These are phyloP conservation scores for Ageneiosus marmoratus DNA, from an alignment of 2,113 vertebrate species.

Conservation along the genomic window DNA sequence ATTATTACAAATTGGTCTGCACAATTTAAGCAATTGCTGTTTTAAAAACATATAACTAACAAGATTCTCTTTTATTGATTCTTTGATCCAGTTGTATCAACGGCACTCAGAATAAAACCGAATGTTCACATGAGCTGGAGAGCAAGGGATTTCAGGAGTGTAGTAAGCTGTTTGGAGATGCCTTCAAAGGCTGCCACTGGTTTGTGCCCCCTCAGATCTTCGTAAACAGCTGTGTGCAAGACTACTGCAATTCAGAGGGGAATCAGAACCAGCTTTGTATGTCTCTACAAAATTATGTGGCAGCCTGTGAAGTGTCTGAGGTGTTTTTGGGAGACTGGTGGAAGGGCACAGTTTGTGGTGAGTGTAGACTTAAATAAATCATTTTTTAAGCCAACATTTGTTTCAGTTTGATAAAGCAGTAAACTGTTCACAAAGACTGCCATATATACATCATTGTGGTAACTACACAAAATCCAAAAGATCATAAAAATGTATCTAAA, in stretches of 20 bases:
- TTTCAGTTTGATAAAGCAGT: not conserved
- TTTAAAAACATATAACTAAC: not conserved
- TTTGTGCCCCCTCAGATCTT: conserved; percentile 67
- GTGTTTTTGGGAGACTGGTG: conserved; percentile 70
- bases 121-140: conserved; percentile 60
- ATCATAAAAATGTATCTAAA: not conserved
- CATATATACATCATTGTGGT: not conserved
- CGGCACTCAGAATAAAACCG: conserved; percentile 54
- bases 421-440: not conserved
- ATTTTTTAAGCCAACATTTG: not conserved
- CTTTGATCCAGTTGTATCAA: conserved; percentile 62
- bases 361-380: conserved; percentile 31
- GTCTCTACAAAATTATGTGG: conserved; percentile 72
- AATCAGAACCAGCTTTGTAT: conserved; percentile 65
- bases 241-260: conserved; percentile 70
- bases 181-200: conserved; percentile 70
- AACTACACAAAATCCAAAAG: not conserved
- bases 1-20: not conserved
- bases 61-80: not conserved
- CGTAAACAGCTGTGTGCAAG: conserved; percentile 70
- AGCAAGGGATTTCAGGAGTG: conserved; percentile 65
- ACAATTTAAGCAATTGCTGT: not conserved
- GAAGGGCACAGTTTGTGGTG: conserved; percentile 70
- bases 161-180: conserved; percentile 56
- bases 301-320: conserved; percentile 71